These are phyloP conservation scores for Ardeotis arabs DNA, from an alignment of 2,113 vertebrate genomes.

Conservation along the genomic window DNA sequence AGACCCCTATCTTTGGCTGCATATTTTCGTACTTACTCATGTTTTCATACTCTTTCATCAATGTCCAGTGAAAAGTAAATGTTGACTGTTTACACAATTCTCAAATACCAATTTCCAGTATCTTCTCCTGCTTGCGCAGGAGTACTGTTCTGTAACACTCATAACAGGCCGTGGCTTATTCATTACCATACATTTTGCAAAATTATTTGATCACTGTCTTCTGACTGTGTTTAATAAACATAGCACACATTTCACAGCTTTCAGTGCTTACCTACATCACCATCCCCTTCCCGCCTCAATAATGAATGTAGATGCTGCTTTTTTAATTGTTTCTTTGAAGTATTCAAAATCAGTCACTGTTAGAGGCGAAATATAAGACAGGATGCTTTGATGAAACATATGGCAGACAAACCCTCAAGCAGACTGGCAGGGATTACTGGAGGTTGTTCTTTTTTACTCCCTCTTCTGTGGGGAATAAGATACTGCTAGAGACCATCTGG, in stretches of 20 bases:
- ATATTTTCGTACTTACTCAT: background rate
- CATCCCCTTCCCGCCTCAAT: background rate
- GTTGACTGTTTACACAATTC: background rate
- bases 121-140: background rate
- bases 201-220: background rate
- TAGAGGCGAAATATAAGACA: background rate
- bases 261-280: background rate
- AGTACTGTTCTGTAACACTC: background rate
- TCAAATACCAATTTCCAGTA: background rate
- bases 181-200: background rate
- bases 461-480: background rate
- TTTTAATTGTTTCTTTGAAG: conserved; percentile 1
- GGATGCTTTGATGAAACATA: conserved; percentile 38
- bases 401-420: conserved; percentile 27
- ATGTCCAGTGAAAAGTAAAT: background rate
- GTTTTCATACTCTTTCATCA: background rate
- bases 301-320: background rate
- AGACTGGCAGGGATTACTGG: conserved; percentile 29
- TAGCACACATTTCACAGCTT: background rate
- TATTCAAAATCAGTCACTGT: background rate
- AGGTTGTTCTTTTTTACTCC: conserved; percentile 37
- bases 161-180: background rate
- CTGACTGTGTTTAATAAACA: background rate
- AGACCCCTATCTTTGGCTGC: background rate
- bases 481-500: conserved; percentile 35